Conservation (phyloP, 2,888 invertebrate genomes). For the Cephus runcator region DNA sequence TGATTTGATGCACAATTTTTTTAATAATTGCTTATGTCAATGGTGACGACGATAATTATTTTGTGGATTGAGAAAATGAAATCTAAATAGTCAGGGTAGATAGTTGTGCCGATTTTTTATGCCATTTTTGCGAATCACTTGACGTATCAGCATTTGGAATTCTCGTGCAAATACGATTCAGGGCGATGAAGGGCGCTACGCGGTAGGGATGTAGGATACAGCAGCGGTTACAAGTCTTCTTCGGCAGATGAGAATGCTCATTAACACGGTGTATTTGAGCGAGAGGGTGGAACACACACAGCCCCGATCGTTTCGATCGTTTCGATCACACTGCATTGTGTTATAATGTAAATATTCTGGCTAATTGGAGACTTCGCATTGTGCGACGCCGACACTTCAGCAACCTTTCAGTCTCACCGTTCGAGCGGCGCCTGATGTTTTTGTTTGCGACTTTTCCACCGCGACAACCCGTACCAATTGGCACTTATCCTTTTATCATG, state of each 20-base stretch:
- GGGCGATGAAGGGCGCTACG: background rate
- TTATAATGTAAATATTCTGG: slow-evolving; percentile 62
- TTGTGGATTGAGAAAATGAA: background rate
- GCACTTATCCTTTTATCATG: slow-evolving; percentile 14
- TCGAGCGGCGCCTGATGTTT: slow-evolving; percentile 47
- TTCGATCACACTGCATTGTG: slow-evolving; percentile 45
- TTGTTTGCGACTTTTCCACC: slow-evolving; percentile 34
- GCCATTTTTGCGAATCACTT: background rate
- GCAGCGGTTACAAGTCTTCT: background rate
- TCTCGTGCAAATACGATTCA: background rate
- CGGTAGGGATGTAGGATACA: background rate
- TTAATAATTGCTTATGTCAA: background rate
- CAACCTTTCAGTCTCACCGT: slow-evolving; percentile 46
- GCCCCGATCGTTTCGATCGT: slow-evolving; percentile 25
- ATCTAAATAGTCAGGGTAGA: background rate
- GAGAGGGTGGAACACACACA: slow-evolving; percentile 5
- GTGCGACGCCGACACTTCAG: slow-evolving; percentile 48
- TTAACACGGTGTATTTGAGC: slow-evolving; percentile 6
- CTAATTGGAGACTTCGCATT: slow-evolving; percentile 62
- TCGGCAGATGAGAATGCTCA: background rate
- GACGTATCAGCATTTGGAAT: background rate
- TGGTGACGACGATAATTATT: fast-evolving
- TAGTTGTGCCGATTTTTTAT: too few species aligned
- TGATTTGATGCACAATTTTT: background rate
- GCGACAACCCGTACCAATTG: background rate